Conservation (phyloP, 2,797 vertebrate genomes). For the Coregonus ussuriensis region DNA sequence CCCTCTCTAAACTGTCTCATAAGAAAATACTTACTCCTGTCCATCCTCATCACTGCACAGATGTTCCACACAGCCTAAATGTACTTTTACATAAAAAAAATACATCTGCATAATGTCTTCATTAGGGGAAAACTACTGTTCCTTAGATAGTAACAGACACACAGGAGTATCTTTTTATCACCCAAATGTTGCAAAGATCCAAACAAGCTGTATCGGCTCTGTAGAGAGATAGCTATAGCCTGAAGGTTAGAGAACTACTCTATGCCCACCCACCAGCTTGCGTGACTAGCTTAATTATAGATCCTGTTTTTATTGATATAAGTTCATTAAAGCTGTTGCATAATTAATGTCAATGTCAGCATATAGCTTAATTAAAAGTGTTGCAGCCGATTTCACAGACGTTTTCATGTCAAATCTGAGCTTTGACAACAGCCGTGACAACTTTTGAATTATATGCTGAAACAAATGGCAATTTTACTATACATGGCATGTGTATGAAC, state of each 20-base stretch:
- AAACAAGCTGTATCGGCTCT: slow-evolving; percentile 34
- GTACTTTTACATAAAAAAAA: slow-evolving; percentile 59
- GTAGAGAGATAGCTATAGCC: slow-evolving; percentile 34
- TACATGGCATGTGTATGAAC: slow-evolving; percentile 16
- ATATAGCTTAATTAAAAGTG: slow-evolving; percentile 56
- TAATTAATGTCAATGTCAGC: slow-evolving; percentile 61
- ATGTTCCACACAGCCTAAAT: slow-evolving; percentile 50
- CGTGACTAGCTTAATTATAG: slow-evolving; percentile 63
- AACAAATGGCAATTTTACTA: neutral
- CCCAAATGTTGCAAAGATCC: slow-evolving; percentile 48
- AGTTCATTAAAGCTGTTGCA: slow-evolving; percentile 67
- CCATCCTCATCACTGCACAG: slow-evolving; percentile 52
- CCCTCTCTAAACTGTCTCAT: neutral
- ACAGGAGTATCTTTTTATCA: slow-evolving; percentile 41
- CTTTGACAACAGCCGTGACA: slow-evolving; percentile 44
- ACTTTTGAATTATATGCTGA: neutral
- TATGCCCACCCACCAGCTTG: slow-evolving; percentile 56
- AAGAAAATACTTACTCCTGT: slow-evolving; percentile 25
- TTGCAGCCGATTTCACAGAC: slow-evolving; percentile 42
- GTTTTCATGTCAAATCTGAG: slow-evolving; percentile 47
- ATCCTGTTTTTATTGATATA: slow-evolving; percentile 67
- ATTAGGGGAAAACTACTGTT: slow-evolving; percentile 27
- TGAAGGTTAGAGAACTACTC: slow-evolving; percentile 59
- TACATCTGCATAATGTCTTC: slow-evolving; percentile 49
- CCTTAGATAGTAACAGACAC: slow-evolving; percentile 33